Conservation (phyloP, 2,797 vertebrate species). For the Falco naumanni region DNA sequence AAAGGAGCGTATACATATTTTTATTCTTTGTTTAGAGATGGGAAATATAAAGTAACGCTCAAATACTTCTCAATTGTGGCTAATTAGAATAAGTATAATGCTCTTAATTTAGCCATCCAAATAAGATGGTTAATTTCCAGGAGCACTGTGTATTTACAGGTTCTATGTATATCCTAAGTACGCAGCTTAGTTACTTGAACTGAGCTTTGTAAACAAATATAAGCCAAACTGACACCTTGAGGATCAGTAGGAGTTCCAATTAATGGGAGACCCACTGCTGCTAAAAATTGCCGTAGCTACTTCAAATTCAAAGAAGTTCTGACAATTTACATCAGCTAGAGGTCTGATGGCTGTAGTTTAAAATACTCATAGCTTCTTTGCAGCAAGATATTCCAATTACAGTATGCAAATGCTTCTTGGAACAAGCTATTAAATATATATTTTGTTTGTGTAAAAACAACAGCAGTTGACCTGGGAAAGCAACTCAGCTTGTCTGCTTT, state of each 20-base stretch:
- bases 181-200: not conserved
- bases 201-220: conserved; percentile 49
- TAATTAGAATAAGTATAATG: not conserved
- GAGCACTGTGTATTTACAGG: not conserved
- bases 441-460: conserved; percentile 25
- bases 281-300: conserved; percentile 33
- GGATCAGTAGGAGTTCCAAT: conserved; percentile 54
- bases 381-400: conserved; percentile 34
- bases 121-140: conserved; percentile 17
- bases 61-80: not conserved
- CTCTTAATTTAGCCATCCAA: not conserved
- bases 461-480: conserved; percentile 10
- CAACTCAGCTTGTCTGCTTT: conserved; percentile 3
- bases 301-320: conserved; percentile 57
- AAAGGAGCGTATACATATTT: not conserved
- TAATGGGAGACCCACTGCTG: conserved; percentile 57
- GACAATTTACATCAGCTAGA: conserved; percentile 35
- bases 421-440: conserved; percentile 21
- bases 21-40: not conserved
- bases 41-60: not conserved
- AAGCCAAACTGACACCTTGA: conserved; percentile 60
- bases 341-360: conserved; percentile 26
- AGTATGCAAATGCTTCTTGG: conserved; percentile 7
- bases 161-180: not conserved
- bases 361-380: conserved; percentile 55